Evolutionary conservation across 1,140 invertebrate species (phyloP).

Genomic region (Pseudomyrmex sp.): DNA sequence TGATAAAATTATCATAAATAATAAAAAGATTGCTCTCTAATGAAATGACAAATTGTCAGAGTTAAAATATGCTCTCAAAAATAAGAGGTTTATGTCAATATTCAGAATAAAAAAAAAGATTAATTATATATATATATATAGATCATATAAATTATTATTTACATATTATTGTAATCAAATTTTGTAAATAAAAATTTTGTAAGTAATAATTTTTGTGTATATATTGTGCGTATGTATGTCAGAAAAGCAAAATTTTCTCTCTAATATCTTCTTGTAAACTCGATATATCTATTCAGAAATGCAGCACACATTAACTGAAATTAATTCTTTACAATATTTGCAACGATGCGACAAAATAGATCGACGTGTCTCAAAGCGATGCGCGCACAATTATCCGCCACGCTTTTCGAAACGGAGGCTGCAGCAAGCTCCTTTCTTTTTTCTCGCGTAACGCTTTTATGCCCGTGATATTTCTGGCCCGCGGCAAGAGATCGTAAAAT

Average conservation of each 20-base stretch:
- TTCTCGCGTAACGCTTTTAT: constrained; percentile 22
- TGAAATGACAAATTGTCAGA: too few relatives aligned
- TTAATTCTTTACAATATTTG: constrained; percentile 44
- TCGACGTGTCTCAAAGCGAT: constrained; percentile 49
- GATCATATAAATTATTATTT: too few relatives aligned
- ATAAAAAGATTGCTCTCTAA: too few relatives aligned
- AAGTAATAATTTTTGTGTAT: too few relatives aligned
- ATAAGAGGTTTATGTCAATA: background rate
- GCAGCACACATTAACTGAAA: constrained; percentile 10
- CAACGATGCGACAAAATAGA: background rate
- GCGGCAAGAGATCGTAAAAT: constrained; percentile 53
- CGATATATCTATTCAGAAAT: background rate
- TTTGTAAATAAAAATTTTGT: background rate
- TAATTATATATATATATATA: background rate
- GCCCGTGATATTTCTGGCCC: constrained; percentile 49
- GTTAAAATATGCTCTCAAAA: background rate
- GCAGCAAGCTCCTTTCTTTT: constrained; percentile 7
- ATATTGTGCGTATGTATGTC: too few relatives aligned
- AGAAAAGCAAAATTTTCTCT: too few relatives aligned
- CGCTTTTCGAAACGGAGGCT: constrained; percentile 21
- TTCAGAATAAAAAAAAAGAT: constrained; percentile 5
- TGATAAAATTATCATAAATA: background rate
- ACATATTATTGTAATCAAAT: background rate
- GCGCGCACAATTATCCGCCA: constrained; percentile 42
- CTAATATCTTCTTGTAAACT: background rate